Evolutionary conservation across 2,113 vertebrate species (phyloP).

Genomic region (cattle (Bos taurus)): DNA sequence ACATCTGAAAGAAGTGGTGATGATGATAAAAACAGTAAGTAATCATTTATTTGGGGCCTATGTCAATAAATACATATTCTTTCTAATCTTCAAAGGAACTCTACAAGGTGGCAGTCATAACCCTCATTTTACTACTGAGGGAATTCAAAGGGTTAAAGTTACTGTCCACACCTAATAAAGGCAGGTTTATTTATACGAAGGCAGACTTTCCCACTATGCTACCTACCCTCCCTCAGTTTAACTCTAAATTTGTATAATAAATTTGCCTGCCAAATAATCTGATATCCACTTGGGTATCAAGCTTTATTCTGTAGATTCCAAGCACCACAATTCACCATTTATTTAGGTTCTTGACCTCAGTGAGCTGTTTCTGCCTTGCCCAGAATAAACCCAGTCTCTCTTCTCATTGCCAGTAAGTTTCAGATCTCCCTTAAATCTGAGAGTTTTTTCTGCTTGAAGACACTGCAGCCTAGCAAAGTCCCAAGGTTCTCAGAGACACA

Average conservation of each 20-base stretch:
- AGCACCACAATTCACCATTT: not conserved
- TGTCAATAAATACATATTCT: not conserved
- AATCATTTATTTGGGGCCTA: not conserved
- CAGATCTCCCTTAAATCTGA: not conserved
- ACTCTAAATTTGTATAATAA: not conserved
- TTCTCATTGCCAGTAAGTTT: not conserved
- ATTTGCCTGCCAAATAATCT: not conserved
- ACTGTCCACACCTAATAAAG: not conserved
- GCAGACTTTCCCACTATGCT: not conserved
- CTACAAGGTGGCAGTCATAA: not conserved
- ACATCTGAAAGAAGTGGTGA: not conserved
- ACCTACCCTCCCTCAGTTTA: not conserved
- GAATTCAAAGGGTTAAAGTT: conserved; percentile 13
- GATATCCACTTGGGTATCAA: not conserved
- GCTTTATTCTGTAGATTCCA: not conserved
- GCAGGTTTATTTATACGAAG: not conserved
- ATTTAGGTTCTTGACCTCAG: not conserved
- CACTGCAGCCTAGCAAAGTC: not conserved
- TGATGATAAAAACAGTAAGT: not conserved
- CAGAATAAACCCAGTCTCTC: not conserved
- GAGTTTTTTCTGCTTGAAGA: not conserved
- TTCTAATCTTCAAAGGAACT: not conserved
- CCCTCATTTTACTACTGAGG: not conserved
- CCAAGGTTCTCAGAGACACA: not conserved
- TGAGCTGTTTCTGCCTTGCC: not conserved